phyloP scores from a whole-genome alignment of 2,113 vertebrate genomes.

The Miniopterus natalensis region DNA sequence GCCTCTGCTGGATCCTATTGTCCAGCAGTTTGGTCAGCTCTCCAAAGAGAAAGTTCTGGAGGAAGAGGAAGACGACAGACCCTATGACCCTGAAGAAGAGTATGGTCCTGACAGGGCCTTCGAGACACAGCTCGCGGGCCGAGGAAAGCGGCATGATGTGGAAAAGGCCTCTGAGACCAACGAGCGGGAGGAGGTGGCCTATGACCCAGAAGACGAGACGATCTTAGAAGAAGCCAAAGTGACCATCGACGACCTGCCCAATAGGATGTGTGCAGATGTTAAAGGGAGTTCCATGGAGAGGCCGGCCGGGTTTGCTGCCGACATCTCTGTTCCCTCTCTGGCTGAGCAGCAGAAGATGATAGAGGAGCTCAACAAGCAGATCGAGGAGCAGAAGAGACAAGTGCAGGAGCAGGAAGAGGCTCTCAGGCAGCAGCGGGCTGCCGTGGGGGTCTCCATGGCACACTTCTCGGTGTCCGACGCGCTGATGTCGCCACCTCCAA shows the following conservation, averaged over 20 bases:
- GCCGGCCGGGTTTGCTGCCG: slow-evolving; percentile 64
- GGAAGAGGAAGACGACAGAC: slow-evolving; percentile 94
- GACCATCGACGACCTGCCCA: slow-evolving; percentile 88
- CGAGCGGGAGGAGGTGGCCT: slow-evolving; percentile 93
- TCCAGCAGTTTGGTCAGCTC: slow-evolving; percentile 95
- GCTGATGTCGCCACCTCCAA: slow-evolving; percentile 94
- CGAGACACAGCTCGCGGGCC: slow-evolving; percentile 80
- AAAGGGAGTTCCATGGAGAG: slow-evolving; percentile 75
- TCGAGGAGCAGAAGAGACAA: slow-evolving; percentile 97
- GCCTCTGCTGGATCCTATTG: slow-evolving; percentile 94
- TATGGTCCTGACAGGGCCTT: slow-evolving; percentile 92
- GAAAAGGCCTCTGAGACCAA: slow-evolving; percentile 77
- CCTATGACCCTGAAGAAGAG: slow-evolving; percentile 97
- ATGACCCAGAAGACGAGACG: slow-evolving; percentile 97
- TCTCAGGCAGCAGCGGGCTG: slow-evolving; percentile 95
- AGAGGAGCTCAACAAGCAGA: slow-evolving; percentile 97
- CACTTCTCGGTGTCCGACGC: slow-evolving; percentile 97
- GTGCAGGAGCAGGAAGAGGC: slow-evolving; percentile 97
- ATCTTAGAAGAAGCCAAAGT: slow-evolving; percentile 95
- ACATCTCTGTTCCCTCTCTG: slow-evolving; percentile 86
- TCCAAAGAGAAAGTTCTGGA: slow-evolving; percentile 91
- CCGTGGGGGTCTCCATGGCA: slow-evolving; percentile 97
- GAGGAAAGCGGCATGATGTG: slow-evolving; percentile 70
- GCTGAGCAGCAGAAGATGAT: slow-evolving; percentile 96
- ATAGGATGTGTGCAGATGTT: slow-evolving; percentile 82